Base-by-base conservation (phyloP, 2,888 invertebrate genomes). In the Campopleginae sp. region DNA sequence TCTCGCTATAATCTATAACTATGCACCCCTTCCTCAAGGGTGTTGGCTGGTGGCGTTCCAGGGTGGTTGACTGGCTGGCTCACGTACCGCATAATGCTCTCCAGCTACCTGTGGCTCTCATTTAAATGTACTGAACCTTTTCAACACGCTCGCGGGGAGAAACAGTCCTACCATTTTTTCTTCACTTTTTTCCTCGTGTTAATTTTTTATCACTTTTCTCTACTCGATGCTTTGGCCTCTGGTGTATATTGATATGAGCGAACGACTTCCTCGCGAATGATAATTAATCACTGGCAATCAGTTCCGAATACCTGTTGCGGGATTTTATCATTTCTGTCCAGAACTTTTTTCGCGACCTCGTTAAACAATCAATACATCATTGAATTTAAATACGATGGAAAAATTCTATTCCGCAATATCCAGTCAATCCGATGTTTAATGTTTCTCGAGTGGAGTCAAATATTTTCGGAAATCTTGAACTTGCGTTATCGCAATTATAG, bases 81-180 rank as follows among this genome's bases (percentile, higher is more conserved):
- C 91, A 92, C 92, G 91, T 91, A 91, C 91, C 88, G 91, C 90
- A 91, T 91, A 92, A 91, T 91, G 77, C 81, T 80, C 68, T 79
- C 83, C 66, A 90, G 91, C 92, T 92, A 92, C 92, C 92, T 92
- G 92, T 93, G 90, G 92, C 92, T 93, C 91, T 91, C 90, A 92
- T 93, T 93, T 92, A 90, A 92, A 92, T 93, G 91, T 91, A 92
- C 90, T 89, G 91, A 91, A 92, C 90, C 89, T 90, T 86, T 86
- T 86, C 88, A 76, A 76, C 80, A 83, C 82, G 68, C 77, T 83
- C 79, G 72, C 79, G 72, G 74, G 76, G 63, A 44, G 66, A 77
- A 82, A 82, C 82, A 54, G 44, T 51, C 71, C 72, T 61, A 68
- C 77, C 51, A 76, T 76, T 68, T 71, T 70, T 72, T 84, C 31